Conservation (phyloP, 2,888 invertebrate genomes). For the Lumbricus terrestris region DNA sequence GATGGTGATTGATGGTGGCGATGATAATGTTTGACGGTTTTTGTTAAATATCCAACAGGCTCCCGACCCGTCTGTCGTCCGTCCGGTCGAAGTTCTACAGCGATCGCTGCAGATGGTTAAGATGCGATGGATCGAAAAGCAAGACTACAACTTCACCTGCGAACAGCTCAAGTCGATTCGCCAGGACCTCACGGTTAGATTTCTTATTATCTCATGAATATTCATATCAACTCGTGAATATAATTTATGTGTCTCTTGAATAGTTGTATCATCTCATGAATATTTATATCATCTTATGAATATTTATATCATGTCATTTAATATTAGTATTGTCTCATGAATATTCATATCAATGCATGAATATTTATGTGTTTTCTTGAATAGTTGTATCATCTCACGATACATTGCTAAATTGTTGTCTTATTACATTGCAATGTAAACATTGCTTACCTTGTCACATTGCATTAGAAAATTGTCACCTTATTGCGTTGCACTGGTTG, state of each 20-base stretch:
- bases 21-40: neutral
- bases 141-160: constrained; percentile 94
- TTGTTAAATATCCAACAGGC: constrained; percentile 71
- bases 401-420: too few species aligned
- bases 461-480: too few species aligned
- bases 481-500: too few species aligned
- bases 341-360: neutral
- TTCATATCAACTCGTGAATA: neutral
- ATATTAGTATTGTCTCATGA: neutral
- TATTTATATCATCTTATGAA: neutral
- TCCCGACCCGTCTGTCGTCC: constrained; percentile 69
- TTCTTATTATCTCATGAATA: neutral
- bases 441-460: too few species aligned
- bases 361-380: too few species aligned
- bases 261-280: neutral
- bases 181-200: constrained; percentile 91
- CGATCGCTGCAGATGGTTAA: constrained; percentile 87
- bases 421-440: too few species aligned
- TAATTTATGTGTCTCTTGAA: neutral
- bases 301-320: neutral
- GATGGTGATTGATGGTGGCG: too few species aligned
- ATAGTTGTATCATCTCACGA: too few species aligned
- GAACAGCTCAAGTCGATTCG: constrained; percentile 97
- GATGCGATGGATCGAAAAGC: constrained; percentile 81
- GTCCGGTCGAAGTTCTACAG: constrained; percentile 82